phyloP scores from a whole-genome alignment of 2,888 invertebrate species.

The Liposcelis brunnea region DNA sequence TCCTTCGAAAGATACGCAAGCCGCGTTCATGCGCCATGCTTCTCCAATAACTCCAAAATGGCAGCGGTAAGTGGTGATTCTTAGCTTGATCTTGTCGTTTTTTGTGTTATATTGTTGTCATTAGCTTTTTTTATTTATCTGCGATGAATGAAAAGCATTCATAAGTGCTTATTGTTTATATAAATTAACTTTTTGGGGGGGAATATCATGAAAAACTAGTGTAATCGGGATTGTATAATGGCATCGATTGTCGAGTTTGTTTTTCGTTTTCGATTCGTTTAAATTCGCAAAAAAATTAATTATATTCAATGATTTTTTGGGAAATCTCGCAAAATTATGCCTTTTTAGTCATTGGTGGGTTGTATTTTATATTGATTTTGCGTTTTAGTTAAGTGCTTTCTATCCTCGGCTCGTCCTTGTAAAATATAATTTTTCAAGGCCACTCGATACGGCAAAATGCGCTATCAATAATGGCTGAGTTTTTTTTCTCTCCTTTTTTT shows the following conservation, averaged over 20 bases:
- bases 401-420: no score
- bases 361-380: constrained; percentile 4
- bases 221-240: no score
- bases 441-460: no score
- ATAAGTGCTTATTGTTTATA: constrained; percentile 6
- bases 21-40: constrained; percentile 6
- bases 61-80: constrained; percentile 9
- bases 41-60: constrained; percentile 10
- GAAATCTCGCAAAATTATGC: no score
- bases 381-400: no score
- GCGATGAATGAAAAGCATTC: constrained; percentile 1
- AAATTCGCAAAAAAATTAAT: no score
- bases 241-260: no score
- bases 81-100: not conserved
- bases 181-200: not conserved
- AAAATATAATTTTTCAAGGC: no score
- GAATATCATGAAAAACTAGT: not conserved
- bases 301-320: no score
- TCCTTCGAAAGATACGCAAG: no score
- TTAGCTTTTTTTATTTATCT: not conserved
- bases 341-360: no score
- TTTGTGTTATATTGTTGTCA: not conserved
- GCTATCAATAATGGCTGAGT: constrained; percentile 6
- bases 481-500: constrained; percentile 13
- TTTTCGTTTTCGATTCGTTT: no score